A percentile compares a stretch with the other conserved stretches of the same genome.
phyloP scores from a whole-genome alignment of 2,797 vertebrate species.

The Pitangus sulphuratus region DNA sequence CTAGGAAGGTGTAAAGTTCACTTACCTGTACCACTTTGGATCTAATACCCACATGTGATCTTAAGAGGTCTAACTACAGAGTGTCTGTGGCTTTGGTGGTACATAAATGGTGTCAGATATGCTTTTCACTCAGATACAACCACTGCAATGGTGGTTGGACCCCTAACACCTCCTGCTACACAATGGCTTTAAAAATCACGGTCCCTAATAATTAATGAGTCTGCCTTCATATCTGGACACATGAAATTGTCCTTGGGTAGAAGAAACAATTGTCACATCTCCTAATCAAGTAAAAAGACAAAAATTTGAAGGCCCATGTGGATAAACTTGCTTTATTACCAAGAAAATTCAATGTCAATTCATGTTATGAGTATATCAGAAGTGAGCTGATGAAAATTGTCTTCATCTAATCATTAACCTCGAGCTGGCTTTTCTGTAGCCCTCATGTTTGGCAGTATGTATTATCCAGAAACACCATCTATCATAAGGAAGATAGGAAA shows the following conservation, averaged over 20 bases:
- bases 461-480: neutral
- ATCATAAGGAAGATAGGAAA: neutral
- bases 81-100: neutral
- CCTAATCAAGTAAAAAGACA: neutral
- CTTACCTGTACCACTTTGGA: neutral
- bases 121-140: neutral
- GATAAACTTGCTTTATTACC: neutral
- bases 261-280: neutral
- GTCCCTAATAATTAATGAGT: neutral
- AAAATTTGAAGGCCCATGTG: neutral
- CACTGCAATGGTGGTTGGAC: neutral
- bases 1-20: neutral
- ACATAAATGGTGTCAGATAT: neutral
- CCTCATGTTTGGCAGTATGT: neutral
- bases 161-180: neutral
- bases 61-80: neutral
- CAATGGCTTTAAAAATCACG: neutral
- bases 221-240: neutral
- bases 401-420: neutral
- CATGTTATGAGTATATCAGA: neutral
- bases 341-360: slow-evolving; percentile 16
- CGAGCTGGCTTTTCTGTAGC: neutral
- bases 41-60: neutral
- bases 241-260: neutral
- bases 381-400: neutral